A percentile compares a stretch with the other conserved stretches of the same genome.
Conservation (phyloP, 2,113 vertebrate species). For the Egretta garzetta region DNA sequence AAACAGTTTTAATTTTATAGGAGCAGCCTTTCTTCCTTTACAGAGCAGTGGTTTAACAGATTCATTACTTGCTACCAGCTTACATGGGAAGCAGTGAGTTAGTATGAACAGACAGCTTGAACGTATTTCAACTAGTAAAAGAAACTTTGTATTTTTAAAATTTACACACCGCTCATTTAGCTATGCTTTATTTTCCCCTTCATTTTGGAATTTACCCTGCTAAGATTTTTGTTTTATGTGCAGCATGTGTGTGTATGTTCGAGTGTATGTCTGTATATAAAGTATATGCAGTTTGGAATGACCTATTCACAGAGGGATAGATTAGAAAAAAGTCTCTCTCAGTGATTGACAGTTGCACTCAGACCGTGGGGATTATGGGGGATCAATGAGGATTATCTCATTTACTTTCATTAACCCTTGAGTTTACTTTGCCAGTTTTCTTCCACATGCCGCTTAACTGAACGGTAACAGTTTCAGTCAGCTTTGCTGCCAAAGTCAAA, state of each 20-base stretch:
- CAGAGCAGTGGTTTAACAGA: neutral
- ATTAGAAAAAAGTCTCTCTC: slow-evolving; percentile 39
- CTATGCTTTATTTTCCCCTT: neutral
- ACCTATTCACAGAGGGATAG: slow-evolving; percentile 55
- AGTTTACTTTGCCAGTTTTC: slow-evolving; percentile 71
- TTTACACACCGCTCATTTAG: neutral
- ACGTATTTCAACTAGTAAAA: neutral
- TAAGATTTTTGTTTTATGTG: neutral
- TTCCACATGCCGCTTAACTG: slow-evolving; percentile 56
- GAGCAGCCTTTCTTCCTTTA: neutral
- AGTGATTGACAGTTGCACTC: slow-evolving; percentile 75
- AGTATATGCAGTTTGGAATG: slow-evolving; percentile 29
- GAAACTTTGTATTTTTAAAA: neutral
- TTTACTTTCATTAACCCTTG: slow-evolving; percentile 79
- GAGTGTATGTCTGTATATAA: neutral
- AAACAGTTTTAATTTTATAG: slow-evolving; percentile 38
- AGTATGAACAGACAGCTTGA: slow-evolving; percentile 1
- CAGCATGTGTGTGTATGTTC: neutral
- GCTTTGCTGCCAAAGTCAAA: neutral
- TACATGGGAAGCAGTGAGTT: slow-evolving; percentile 7
- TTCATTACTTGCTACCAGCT: slow-evolving; percentile 24
- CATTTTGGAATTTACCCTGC: slow-evolving; percentile 18
- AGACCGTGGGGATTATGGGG: slow-evolving; percentile 71
- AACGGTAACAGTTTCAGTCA: slow-evolving; percentile 67
- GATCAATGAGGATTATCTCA: slow-evolving; percentile 76